Evolutionary conservation across 2,113 vertebrate genomes (phyloP), one percentile per base, ranked within the genome.

Genomic region (Psephotus haematonotus): DNA sequence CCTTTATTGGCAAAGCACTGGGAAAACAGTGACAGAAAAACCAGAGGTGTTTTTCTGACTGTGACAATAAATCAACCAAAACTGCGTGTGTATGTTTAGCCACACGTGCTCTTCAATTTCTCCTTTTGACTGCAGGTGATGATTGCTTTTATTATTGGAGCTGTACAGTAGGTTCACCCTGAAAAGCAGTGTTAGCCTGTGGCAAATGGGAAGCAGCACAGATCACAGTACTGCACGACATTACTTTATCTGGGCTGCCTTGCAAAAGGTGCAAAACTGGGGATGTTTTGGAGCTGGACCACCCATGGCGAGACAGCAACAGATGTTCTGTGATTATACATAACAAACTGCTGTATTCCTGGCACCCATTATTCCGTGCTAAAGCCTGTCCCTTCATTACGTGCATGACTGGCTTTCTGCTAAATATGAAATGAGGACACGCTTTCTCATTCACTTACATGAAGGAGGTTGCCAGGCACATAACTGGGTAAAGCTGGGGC

Each of bases 271-370:
- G 74, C 25, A 92, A 92, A 92, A 49, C 70, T 82, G 62, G 29
- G 31, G 52, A 63, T 92, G 46, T 65, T 94, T 89, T 89, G 74
- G 57, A 91, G 37, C 37, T 79, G 63, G 95, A 96, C 95, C 92
- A 96, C 96, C 96, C 93, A 84, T 63, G 49, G 22, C 67, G 83
- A 94, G 68, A 65, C 53, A 95, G 86, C 47, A 96, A 87, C 96
- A 97, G 96, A 92, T 96, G 92, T 95, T 90, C 92, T 71, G 63
- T 94, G 92, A 95, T 93, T 93, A 93, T 68, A 82, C 13, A 9
- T 90, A 79, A 86, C 86, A 93, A 94, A 87, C 89, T 94, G 91
- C 69, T 92, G 44, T 96, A 78, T 91, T 86, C 46, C 77, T 92
- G 80, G 80, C 83, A 89, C 53, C 44, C 69, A 70, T 86, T 68